These are phyloP conservation scores for Bolborhynchus lineola DNA, from an alignment of 2,113 vertebrate genomes.

Conservation along the genomic window DNA sequence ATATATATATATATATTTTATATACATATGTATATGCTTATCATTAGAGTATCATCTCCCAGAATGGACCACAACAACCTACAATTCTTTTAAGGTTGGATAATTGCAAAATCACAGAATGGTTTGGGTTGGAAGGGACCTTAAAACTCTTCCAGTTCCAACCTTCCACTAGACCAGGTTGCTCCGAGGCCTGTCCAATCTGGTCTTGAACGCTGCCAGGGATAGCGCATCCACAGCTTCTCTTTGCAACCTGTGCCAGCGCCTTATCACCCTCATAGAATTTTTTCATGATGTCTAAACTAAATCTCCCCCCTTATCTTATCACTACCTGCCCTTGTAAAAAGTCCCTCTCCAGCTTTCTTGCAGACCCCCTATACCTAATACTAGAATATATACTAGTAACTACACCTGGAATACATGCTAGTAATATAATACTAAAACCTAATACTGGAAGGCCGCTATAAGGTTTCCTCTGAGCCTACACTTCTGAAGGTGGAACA, in stretches of 20 bases:
- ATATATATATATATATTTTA: no score
- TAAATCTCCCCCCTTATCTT: background rate
- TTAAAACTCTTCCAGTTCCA: background rate
- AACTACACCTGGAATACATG: background rate
- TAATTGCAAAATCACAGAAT: background rate
- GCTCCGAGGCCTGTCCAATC: background rate
- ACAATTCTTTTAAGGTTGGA: background rate
- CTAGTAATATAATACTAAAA: background rate
- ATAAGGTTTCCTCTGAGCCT: background rate
- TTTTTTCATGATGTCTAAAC: background rate
- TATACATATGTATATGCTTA: background rate
- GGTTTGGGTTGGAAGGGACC: background rate
- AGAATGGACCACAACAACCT: background rate
- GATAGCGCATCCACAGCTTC: background rate
- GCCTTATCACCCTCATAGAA: background rate
- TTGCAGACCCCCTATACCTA: background rate
- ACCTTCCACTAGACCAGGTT: background rate
- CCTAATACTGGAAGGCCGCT: background rate
- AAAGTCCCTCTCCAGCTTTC: background rate
- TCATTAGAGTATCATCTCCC: background rate
- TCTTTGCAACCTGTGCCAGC: background rate
- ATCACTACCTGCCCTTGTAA: background rate
- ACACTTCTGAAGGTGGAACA: background rate
- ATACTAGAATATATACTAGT: background rate
- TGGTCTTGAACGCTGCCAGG: background rate